A percentile compares a stretch with the other conserved stretches of the same genome.
Conservation (phyloP, 2,888 invertebrate species). For the Choreutis nemorana region DNA sequence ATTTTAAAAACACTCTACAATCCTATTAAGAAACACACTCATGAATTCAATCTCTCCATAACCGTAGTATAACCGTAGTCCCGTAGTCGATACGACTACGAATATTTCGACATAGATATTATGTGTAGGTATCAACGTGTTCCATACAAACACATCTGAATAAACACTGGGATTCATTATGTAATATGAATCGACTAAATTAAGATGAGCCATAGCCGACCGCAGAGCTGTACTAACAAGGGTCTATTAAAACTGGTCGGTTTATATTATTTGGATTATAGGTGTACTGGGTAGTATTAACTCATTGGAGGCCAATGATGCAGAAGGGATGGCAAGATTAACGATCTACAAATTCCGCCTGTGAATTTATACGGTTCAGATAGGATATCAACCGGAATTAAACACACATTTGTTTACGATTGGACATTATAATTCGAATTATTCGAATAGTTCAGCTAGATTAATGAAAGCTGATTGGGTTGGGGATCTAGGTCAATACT, state of each 20-base stretch:
- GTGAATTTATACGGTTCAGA: slow-evolving; percentile 8
- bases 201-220: background rate
- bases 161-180: background rate
- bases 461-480: background rate
- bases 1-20: too few species aligned
- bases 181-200: background rate
- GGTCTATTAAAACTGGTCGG: background rate
- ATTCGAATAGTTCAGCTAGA: slow-evolving; percentile 2
- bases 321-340: slow-evolving; percentile 38
- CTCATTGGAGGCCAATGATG: slow-evolving; percentile 30
- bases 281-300: slow-evolving; percentile 14
- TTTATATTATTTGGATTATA: background rate
- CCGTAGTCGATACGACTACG: too few species aligned
- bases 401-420: background rate
- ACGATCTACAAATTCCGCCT: slow-evolving; percentile 20
- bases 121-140: too few species aligned
- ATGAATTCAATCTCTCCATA: too few species aligned
- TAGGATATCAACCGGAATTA: slow-evolving; percentile 2
- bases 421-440: slow-evolving; percentile 2
- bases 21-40: too few species aligned
- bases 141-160: too few species aligned
- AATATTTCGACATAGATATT: too few species aligned
- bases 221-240: background rate
- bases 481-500: too few species aligned
- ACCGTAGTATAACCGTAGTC: too few species aligned